Base-by-base conservation (phyloP, 2,113 vertebrate genomes). In the Gavialis gangeticus region DNA sequence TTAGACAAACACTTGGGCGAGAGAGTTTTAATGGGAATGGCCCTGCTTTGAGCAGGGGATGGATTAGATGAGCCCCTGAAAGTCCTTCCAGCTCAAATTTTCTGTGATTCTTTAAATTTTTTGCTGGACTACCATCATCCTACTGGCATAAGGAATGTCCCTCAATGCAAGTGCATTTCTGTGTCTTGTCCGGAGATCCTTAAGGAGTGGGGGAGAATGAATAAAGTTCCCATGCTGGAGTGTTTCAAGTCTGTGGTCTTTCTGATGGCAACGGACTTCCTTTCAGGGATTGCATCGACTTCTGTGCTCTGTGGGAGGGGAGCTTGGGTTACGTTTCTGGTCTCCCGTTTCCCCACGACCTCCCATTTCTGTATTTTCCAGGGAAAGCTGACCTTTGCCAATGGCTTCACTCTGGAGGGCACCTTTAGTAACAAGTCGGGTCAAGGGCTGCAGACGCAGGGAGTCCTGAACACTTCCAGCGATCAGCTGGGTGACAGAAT, bases 371-470 rank as follows among this genome's bases (percentile, higher is more conserved):
- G 34, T 9, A 1, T 58, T 27, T 77, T 30, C 7, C 79, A 98
- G 98, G 98, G 98, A 37, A 98, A 98, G 90, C 34, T 98, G 37
- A 98, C 97, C n/a, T 97, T 98, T 66, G 93, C 97, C 85, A 98
- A 97, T 4, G 98, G 98, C 55, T 98, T 97, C 82, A 87, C 89
- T 4, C 67, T 98, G 94, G 97, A 98, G 67, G 98, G 98, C 54
- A 97, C 96, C 0, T 98, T 98, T 22, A 84, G 67, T 1, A 93
- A 87, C 80, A 60, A 87, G 14, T 79, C 78, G 0, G 95, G 96
- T 27, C 95, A 79, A 56, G 98, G 98, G 5, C 93, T 98, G 11
- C 95, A 97, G 25, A 96, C 96, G 0, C 98, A 98, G 3, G 98
- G 98, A 0, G n/a, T 97, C 84, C 91, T 98, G 79, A 97, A 97